Evolutionary conservation across 2,113 vertebrate species (phyloP).

Genomic region (Mohoua ochrocephala): DNA sequence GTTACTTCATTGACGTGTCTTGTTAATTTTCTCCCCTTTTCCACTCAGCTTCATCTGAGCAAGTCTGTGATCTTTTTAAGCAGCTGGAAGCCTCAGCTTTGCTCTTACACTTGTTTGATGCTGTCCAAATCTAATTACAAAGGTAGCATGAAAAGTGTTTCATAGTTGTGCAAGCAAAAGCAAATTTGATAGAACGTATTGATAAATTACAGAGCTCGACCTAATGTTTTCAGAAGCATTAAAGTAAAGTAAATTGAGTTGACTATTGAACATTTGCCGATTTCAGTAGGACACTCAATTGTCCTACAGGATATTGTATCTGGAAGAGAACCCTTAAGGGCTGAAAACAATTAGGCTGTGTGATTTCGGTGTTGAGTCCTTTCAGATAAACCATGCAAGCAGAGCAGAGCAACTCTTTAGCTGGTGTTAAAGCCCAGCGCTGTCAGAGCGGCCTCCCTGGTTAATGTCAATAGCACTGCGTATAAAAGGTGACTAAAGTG

Average conservation of each 20-base stretch:
- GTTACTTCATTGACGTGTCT: background rate
- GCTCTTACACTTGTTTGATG: background rate
- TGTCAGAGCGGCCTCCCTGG: slow-evolving; percentile 77
- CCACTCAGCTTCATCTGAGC: background rate
- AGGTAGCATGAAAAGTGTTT: background rate
- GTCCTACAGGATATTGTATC: slow-evolving; percentile 50
- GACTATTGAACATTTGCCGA: background rate
- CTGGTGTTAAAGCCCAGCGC: slow-evolving; percentile 67
- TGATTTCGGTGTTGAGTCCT: slow-evolving; percentile 64
- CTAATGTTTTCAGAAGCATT: background rate
- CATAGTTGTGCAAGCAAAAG: background rate
- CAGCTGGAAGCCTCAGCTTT: background rate
- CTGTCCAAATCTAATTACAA: background rate
- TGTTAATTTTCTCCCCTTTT: background rate
- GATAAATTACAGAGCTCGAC: background rate
- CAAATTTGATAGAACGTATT: background rate
- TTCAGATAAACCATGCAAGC: slow-evolving; percentile 67
- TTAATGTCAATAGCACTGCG: slow-evolving; percentile 81
- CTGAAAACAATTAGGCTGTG: slow-evolving; percentile 74
- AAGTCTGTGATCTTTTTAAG: background rate
- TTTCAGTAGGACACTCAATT: slow-evolving; percentile 35
- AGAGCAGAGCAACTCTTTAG: slow-evolving; percentile 59
- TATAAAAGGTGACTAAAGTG: slow-evolving; percentile 82
- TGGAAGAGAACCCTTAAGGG: slow-evolving; percentile 55
- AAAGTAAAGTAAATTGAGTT: background rate